Conservation (phyloP, 2,113 vertebrate species). For the Lepus timidus region DNA sequence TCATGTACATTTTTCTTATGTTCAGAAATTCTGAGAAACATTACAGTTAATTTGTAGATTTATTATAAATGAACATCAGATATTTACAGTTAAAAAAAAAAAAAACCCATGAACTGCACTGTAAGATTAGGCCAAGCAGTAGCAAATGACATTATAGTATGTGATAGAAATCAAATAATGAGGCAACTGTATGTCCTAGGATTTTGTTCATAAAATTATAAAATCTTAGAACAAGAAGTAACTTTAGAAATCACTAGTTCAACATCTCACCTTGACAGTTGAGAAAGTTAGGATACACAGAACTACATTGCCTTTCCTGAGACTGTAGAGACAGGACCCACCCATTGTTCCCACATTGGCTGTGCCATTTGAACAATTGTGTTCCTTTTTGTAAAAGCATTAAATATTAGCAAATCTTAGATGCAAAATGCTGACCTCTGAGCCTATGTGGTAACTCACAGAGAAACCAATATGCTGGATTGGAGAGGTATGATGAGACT, state of each 20-base stretch:
- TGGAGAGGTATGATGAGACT: neutral
- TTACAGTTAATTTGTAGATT: conserved; percentile 82
- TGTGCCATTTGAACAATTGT: neutral
- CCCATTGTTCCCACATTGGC: neutral
- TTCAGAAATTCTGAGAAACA: conserved; percentile 82
- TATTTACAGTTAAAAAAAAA: conserved; percentile 67
- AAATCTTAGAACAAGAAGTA: neutral
- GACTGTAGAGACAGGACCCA: neutral
- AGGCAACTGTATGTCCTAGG: neutral
- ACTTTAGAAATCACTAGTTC: conserved; percentile 22
- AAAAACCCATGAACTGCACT: neutral
- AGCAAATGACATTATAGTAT: neutral
- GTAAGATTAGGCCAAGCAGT: conserved; percentile 33
- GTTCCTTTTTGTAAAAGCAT: neutral
- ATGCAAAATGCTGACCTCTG: neutral
- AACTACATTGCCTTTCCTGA: neutral
- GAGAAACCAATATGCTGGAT: neutral
- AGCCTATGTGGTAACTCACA: neutral
- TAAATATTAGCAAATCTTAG: conserved; percentile 38
- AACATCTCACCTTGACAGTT: neutral
- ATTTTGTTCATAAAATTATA: neutral
- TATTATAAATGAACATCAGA: conserved; percentile 79
- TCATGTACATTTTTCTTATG: conserved; percentile 82
- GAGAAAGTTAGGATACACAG: conserved; percentile 22
- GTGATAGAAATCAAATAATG: conserved; percentile 44